phyloP scores from a whole-genome alignment of 2,888 invertebrate genomes.

The Scaptomyza caliginosa region DNA sequence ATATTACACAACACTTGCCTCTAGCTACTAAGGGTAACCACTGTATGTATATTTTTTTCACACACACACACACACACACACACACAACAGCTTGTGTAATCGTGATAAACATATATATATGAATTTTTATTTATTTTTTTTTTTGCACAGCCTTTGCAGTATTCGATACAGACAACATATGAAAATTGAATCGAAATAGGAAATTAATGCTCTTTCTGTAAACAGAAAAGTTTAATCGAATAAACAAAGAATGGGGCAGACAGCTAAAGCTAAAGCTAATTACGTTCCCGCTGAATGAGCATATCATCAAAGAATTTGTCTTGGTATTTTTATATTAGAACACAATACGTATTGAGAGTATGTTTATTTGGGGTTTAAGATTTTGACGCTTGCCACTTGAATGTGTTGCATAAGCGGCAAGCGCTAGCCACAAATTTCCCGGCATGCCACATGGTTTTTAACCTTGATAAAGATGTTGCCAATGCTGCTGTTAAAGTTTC shows the following conservation, averaged over 20 bases:
- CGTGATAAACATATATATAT: constrained; percentile 46
- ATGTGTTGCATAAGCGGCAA: constrained; percentile 39
- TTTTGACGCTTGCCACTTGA: constrained; percentile 38
- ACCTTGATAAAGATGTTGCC: constrained; percentile 77
- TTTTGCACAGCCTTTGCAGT: constrained; percentile 42
- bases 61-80: constrained; percentile 11
- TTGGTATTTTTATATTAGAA: no score
- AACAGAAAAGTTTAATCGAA: constrained; percentile 4
- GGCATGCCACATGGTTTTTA: constrained; percentile 61
- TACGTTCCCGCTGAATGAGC: constrained; percentile 20
- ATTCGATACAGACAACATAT: constrained; percentile 22
- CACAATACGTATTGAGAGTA: no score
- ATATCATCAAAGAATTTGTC: constrained; percentile 36
- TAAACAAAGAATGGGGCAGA: no score
- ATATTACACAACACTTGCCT: constrained; percentile 41
- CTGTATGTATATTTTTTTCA: not conserved
- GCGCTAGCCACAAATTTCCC: constrained; percentile 9
- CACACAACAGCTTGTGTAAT: constrained; percentile 31
- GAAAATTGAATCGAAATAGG: constrained; percentile 23
- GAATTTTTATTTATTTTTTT: no score
- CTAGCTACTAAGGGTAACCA: constrained; percentile 28
- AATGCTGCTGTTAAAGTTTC: constrained; percentile 50
- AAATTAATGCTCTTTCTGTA: constrained; percentile 39
- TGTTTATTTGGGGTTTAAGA: constrained; percentile 13
- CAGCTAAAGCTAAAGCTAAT: no score